Percentiles rank a stretch among this genome's conserved stretches.
Conservation (phyloP, 1,140 invertebrate species). For the Muscidifurax raptorellus region DNA sequence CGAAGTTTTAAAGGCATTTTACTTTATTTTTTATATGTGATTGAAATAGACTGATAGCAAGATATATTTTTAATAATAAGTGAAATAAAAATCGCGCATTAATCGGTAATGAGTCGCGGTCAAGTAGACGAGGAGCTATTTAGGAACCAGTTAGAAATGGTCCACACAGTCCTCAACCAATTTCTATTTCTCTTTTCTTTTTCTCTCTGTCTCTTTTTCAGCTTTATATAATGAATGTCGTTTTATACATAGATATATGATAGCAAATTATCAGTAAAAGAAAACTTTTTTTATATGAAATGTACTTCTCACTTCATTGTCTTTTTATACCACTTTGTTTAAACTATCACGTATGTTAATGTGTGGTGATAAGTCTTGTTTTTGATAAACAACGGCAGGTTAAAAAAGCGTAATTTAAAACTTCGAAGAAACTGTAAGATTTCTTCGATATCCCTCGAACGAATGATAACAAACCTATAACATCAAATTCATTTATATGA, state of each 20-base stretch:
- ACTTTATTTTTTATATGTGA: background rate
- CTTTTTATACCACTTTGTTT: conserved; percentile 36
- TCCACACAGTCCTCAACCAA: conserved; percentile 71
- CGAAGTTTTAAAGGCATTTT: conserved; percentile 45
- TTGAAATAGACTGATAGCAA: background rate
- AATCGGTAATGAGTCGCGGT: background rate
- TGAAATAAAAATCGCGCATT: background rate
- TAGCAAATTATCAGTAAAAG: background rate
- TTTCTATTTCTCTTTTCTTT: conserved; percentile 54
- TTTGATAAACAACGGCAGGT: conserved; percentile 12
- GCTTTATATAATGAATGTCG: conserved; percentile 27
- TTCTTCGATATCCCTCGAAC: conserved; percentile 30
- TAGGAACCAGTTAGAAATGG: conserved; percentile 69
- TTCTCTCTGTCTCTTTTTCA: conserved; percentile 53
- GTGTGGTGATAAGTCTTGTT: background rate
- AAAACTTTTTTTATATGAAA: background rate
- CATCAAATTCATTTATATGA: background rate
- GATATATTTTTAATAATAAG: background rate
- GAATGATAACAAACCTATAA: conserved; percentile 17
- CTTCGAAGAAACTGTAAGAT: conserved; percentile 46
- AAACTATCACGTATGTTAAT: conserved; percentile 30
- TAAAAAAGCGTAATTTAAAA: conserved; percentile 46
- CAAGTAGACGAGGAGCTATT: conserved; percentile 37
- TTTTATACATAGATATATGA: conserved; percentile 19
- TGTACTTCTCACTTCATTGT: conserved; percentile 30